Evolutionary conservation across 2,797 vertebrate genomes (phyloP).

Genomic region (Chiloscyllium punctatum): DNA sequence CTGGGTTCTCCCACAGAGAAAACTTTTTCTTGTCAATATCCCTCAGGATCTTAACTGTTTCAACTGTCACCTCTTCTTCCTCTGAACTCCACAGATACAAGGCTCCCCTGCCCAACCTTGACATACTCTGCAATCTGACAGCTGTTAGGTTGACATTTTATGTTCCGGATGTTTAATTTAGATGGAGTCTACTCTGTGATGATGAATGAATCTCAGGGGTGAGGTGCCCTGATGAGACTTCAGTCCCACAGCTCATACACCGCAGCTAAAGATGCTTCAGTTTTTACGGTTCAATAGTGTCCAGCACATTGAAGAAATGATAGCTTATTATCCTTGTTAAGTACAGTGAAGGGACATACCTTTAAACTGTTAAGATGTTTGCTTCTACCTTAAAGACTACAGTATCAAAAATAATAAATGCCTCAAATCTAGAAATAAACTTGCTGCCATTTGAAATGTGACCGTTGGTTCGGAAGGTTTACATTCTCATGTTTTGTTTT

Average conservation of each 20-base stretch:
- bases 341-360: too few relatives aligned
- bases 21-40: too few relatives aligned
- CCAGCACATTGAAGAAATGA: not conserved
- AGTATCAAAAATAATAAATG: not conserved
- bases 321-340: too few relatives aligned
- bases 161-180: not conserved
- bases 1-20: too few relatives aligned
- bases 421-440: not conserved
- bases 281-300: not conserved
- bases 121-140: not conserved
- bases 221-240: not conserved
- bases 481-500: not conserved
- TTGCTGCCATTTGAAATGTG: not conserved
- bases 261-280: not conserved
- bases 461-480: not conserved
- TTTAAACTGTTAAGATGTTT: not conserved
- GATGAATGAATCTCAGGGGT: not conserved
- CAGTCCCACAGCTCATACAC: not conserved
- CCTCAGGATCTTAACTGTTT: too few relatives aligned
- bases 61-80: too few relatives aligned
- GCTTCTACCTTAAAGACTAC: not conserved
- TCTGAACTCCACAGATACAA: too few relatives aligned
- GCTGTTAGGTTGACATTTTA: not conserved
- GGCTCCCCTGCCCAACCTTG: too few relatives aligned
- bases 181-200: not conserved